Percentiles rank a stretch among this genome's conserved stretches.
These are phyloP conservation scores for Delichon dasypus DNA, from an alignment of 2,797 vertebrate genomes.

Conservation along the genomic window DNA sequence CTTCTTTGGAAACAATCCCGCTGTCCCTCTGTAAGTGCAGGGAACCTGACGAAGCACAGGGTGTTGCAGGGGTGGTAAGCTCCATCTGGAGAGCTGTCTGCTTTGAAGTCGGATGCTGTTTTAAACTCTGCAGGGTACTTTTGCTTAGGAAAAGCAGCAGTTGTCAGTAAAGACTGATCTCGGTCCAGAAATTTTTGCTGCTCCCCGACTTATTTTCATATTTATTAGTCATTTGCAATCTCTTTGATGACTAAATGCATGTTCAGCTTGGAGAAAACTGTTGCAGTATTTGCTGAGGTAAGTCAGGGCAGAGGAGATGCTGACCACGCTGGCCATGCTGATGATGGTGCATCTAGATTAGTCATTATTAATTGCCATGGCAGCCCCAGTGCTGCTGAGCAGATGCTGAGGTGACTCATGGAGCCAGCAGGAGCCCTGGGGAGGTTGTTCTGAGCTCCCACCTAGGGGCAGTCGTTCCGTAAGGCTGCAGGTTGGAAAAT, in stretches of 20 bases:
- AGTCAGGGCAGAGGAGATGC: not conserved
- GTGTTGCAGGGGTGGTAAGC: not conserved
- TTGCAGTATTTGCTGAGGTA: not conserved
- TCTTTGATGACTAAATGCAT: not conserved
- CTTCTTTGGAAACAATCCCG: not conserved
- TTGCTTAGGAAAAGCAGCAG: not conserved
- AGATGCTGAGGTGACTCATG: not conserved
- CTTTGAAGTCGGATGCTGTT: not conserved
- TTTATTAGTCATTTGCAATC: not conserved
- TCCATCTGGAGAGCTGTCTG: slow-evolving; percentile 47
- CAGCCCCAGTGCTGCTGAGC: not conserved
- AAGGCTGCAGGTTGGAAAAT: not conserved
- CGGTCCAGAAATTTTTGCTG: slow-evolving; percentile 24
- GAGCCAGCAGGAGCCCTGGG: not conserved
- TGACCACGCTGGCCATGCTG: accelerated
- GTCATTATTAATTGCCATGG: not conserved
- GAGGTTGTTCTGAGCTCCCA: not conserved
- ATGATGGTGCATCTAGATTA: accelerated
- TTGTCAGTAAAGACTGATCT: slow-evolving; percentile 49
- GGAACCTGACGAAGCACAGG: not conserved
- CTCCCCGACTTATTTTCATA: not conserved
- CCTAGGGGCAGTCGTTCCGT: accelerated
- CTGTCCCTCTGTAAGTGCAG: not conserved
- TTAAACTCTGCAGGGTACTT: slow-evolving; percentile 31
- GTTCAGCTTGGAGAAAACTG: not conserved